Evolutionary conservation across 2,113 vertebrate species (phyloP).

Genomic region (Rhinogobius similis): DNA sequence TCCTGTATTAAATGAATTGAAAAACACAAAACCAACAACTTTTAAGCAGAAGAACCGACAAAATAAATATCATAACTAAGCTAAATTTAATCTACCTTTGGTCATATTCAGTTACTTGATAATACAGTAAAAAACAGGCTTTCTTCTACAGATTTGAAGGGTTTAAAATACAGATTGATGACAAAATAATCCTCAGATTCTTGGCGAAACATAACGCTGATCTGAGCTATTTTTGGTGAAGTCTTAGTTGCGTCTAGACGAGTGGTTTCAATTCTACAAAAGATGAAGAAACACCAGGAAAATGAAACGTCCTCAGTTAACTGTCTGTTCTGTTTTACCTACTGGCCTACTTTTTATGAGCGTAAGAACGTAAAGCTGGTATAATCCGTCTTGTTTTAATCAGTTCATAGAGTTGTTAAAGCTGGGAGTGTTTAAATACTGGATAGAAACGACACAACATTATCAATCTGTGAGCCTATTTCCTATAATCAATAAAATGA

Average conservation of each 20-base stretch:
- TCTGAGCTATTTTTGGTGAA: not conserved
- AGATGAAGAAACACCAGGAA: not conserved
- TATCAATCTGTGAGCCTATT: not conserved
- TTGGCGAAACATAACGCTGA: not conserved
- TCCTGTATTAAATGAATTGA: not conserved
- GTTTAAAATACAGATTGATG: not conserved
- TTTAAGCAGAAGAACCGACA: not conserved
- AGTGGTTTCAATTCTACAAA: not conserved
- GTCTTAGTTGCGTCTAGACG: not conserved
- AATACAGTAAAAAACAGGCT: not conserved
- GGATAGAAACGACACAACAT: not conserved
- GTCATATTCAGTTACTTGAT: no score
- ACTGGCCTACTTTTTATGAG: not conserved
- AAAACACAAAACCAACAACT: not conserved
- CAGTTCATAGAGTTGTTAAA: not conserved
- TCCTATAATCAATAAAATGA: not conserved
- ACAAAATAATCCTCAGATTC: not conserved
- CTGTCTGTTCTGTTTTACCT: not conserved
- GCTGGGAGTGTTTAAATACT: not conserved
- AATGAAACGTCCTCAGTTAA: not conserved
- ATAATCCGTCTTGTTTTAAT: no score
- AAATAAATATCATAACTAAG: not conserved
- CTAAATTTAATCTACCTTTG: not conserved
- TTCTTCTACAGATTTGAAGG: not conserved
- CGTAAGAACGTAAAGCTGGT: not conserved